A percentile compares a stretch with the other conserved stretches of the same genome.
These are phyloP conservation scores for Lagenorhynchus albirostris DNA, from an alignment of 2,113 vertebrate species.

Conservation along the genomic window DNA sequence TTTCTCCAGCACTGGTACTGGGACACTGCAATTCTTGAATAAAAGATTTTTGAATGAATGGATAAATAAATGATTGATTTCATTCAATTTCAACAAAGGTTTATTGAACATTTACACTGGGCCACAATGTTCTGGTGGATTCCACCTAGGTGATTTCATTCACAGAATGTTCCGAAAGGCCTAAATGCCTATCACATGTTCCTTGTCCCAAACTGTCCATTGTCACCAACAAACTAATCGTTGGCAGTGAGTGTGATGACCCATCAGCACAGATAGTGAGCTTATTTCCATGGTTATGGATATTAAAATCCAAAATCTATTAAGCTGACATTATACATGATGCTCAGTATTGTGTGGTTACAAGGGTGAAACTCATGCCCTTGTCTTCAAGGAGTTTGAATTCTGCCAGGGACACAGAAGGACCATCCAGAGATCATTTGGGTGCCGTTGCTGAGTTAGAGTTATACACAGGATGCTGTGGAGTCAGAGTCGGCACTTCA, in stretches of 20 bases:
- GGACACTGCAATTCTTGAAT: neutral
- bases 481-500: neutral
- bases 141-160: neutral
- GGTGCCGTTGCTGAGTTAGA: neutral
- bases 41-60: neutral
- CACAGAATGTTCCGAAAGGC: neutral
- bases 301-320: neutral
- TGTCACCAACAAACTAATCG: neutral
- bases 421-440: neutral
- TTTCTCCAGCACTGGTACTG: neutral
- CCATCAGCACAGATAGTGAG: neutral
- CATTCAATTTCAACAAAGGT: neutral
- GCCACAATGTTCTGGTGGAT: neutral
- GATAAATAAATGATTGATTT: neutral
- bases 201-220: neutral
- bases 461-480: neutral
- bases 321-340: neutral
- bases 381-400: neutral
- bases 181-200: neutral
- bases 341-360: neutral
- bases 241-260: neutral
- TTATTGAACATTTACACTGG: neutral
- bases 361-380: neutral
- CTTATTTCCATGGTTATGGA: neutral
- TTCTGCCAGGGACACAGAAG: neutral